Evolutionary conservation across 2,797 vertebrate genomes (phyloP).

Genomic region (Poeciliopsis turneri): DNA sequence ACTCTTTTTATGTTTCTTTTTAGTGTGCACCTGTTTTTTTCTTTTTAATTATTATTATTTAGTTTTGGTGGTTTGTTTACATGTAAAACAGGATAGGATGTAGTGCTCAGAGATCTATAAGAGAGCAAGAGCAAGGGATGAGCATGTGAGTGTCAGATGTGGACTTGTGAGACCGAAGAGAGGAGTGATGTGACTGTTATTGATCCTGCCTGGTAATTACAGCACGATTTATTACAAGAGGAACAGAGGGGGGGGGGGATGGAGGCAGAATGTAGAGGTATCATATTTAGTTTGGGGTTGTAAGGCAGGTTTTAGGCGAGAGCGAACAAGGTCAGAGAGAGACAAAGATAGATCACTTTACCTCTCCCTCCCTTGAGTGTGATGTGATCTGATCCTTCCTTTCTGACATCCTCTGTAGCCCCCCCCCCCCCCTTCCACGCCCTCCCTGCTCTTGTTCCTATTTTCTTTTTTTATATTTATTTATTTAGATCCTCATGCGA

Average conservation of each 20-base stretch:
- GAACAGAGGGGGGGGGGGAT: constrained; percentile 26
- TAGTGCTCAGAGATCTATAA: constrained; percentile 68
- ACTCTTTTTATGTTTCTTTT: constrained; percentile 11
- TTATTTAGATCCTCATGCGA: constrained; percentile 45
- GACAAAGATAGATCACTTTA: constrained; percentile 73
- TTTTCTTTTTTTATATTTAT: constrained; percentile 8
- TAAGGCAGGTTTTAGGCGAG: constrained; percentile 81
- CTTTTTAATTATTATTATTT: constrained; percentile 20
- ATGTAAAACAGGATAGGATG: constrained; percentile 53
- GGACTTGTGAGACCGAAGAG: constrained; percentile 66
- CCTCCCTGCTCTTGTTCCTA: constrained; percentile 24
- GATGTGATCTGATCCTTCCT: constrained; percentile 77
- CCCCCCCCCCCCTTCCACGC: neutral
- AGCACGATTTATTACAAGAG: constrained; percentile 79
- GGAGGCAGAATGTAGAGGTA: constrained; percentile 60
- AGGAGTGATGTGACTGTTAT: constrained; percentile 78
- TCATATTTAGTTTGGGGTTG: constrained; percentile 85
- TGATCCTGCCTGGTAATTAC: constrained; percentile 78
- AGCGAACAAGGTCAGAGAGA: constrained; percentile 82
- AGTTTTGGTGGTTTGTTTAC: constrained; percentile 27
- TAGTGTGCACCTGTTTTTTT: constrained; percentile 20
- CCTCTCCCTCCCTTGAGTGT: constrained; percentile 73
- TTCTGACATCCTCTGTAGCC: constrained; percentile 61
- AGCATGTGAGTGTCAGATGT: constrained; percentile 77
- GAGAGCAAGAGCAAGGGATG: constrained; percentile 62